A percentile compares a stretch with the other conserved stretches of the same genome.
Conservation (phyloP, 2,113 vertebrate genomes). For the Halichoeres trimaculatus region DNA sequence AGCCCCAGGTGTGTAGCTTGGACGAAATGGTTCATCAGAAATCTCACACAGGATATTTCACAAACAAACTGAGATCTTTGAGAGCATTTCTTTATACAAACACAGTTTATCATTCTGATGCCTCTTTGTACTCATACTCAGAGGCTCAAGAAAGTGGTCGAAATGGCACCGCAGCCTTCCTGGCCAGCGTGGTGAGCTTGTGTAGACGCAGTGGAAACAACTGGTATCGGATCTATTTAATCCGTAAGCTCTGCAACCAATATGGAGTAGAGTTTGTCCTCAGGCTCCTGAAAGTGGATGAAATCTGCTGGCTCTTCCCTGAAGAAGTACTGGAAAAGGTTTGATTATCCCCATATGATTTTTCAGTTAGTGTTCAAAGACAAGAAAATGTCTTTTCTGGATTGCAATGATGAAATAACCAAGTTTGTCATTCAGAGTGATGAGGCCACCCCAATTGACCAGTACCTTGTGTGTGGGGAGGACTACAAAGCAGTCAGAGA, state of each 20-base stretch:
- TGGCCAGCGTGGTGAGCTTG: constrained; percentile 77
- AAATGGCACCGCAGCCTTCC: constrained; percentile 52
- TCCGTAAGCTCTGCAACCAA: constrained; percentile 86
- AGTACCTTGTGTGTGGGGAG: constrained; percentile 85
- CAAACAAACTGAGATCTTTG: background rate
- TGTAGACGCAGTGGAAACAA: constrained; percentile 79
- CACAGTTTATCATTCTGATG: background rate
- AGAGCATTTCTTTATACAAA: background rate
- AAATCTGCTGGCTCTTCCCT: constrained; percentile 89
- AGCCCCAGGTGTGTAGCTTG: constrained; percentile 44
- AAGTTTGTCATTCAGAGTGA: constrained; percentile 55
- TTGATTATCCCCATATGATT: background rate
- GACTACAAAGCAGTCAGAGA: constrained; percentile 88
- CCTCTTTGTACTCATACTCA: constrained; percentile 23
- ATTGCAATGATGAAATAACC: background rate
- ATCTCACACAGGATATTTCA: background rate
- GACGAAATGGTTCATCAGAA: background rate
- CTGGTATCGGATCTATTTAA: constrained; percentile 91
- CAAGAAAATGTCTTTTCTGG: no score
- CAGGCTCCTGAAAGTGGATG: constrained; percentile 73
- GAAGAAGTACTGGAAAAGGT: constrained; percentile 84
- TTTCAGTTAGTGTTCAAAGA: background rate
- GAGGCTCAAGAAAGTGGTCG: constrained; percentile 18
- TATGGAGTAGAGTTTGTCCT: constrained; percentile 87
- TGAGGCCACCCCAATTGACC: constrained; percentile 81